Evolutionary conservation across 2,113 vertebrate species (phyloP), one percentile per base, ranked within the genome.

Genomic region (Alces alces): DNA sequence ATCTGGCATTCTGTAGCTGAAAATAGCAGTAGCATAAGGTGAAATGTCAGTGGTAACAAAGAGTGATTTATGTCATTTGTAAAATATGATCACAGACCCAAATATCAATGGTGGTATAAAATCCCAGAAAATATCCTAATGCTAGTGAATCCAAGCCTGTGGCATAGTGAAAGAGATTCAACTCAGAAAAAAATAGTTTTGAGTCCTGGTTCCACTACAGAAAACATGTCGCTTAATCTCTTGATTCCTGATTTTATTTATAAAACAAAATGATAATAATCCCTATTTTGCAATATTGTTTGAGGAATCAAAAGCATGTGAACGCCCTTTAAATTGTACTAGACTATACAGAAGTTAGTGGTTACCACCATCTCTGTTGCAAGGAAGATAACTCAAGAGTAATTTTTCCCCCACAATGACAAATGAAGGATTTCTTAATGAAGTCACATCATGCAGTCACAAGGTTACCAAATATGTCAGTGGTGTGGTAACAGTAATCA

Each of bases 31-130:
- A 88, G 89, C 93, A 97, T 78, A 94, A 96, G 93, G 95, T 97
- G 43, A 98, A 97, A 97, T 95, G 95, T 97, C 97, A 98, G 66
- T 78, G 36, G 47, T 84, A 84, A 96, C 79, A 96, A 83, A 88
- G 52, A 92, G 39, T 83, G n/a, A 78, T 93, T 96, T 88, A 91
- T 58, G 60, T n/a, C 94, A 97, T 96, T 97, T 96, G 76, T 96
- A 94, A 96, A 97, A 89, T 45, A 83, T 82, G 80, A 52, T 80
- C 86, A 91, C 73, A 95, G 47, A 86, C 25, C 50, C 64, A 73
- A 80, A 84, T 30, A 66, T n/a, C 61, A 52, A 70, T 1, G 8
- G 79, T 66, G 55, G 19, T 7, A n/a, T n/a, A 85, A 83, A 70
- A 95, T n/a, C 9, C 23, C 28, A 89, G 60, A 86, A 95, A 96